Evolutionary conservation across 2,797 vertebrate genomes (phyloP).

Genomic region (Tapera naevia): DNA sequence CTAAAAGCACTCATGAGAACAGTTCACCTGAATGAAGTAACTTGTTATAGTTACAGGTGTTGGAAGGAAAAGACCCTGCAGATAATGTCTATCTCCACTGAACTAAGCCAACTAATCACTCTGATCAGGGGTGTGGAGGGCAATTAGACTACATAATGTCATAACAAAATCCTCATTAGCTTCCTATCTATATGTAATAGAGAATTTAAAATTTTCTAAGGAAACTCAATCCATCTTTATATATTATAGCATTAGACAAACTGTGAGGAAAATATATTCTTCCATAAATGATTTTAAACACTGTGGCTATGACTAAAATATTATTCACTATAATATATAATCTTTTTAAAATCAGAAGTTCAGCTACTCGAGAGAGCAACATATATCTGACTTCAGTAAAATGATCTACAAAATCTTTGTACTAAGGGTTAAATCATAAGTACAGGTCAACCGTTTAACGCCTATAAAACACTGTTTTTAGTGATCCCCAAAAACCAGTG

Average conservation of each 20-base stretch:
- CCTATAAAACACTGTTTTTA: background rate
- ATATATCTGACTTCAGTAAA: background rate
- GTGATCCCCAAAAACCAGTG: background rate
- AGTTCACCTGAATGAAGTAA: background rate
- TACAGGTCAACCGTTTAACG: background rate
- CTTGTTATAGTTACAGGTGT: background rate
- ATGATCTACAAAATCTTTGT: background rate
- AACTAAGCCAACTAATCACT: background rate
- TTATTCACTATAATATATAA: background rate
- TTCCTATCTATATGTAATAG: background rate
- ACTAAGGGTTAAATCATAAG: background rate
- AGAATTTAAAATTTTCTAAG: background rate
- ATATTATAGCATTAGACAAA: background rate
- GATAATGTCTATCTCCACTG: fast-evolving
- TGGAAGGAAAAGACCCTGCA: background rate
- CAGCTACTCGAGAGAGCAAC: background rate
- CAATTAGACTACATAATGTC: background rate
- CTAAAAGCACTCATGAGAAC: background rate
- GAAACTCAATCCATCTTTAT: background rate
- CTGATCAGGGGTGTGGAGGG: background rate
- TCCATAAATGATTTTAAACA: background rate
- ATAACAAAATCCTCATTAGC: background rate
- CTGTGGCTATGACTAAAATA: background rate
- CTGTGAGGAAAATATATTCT: background rate
- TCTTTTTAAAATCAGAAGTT: background rate